Percentiles rank a stretch among this genome's conserved stretches.
Evolutionary conservation across 92 coral and sea anemone genomes (phyloP).

Genomic region (Umimayanthus chanpuru): DNA sequence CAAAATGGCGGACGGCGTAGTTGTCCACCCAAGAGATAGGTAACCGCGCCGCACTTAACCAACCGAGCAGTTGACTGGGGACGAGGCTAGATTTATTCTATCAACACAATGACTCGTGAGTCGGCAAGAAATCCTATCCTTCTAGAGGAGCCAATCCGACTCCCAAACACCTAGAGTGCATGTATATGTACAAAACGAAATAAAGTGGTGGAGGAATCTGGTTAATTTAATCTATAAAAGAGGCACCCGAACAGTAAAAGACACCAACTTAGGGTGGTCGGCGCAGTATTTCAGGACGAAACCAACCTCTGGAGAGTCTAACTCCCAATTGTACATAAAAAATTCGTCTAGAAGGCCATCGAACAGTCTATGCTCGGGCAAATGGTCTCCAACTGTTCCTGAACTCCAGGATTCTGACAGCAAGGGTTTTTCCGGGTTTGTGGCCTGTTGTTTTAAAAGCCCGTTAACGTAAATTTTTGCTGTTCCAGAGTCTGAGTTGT

Average conservation of each 20-base stretch:
- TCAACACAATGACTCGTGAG: no score
- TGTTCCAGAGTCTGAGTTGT: slow-evolving; percentile 74
- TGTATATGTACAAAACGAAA: neutral
- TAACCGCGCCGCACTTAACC: no score
- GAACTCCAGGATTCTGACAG: slow-evolving; percentile 86
- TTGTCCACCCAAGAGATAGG: no score
- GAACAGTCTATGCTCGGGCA: slow-evolving; percentile 71
- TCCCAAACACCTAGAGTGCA: neutral
- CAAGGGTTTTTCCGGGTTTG: slow-evolving; percentile 65
- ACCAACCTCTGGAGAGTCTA: slow-evolving; percentile 86
- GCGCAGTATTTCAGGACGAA: slow-evolving; percentile 97
- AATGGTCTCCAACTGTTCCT: slow-evolving; percentile 83
- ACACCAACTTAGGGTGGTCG: slow-evolving; percentile 94
- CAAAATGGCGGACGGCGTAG: no score
- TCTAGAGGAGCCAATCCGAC: no score
- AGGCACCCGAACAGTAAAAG: slow-evolving; percentile 96
- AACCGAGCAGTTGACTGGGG: no score
- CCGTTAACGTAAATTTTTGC: slow-evolving; percentile 94
- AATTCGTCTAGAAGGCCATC: slow-evolving; percentile 93
- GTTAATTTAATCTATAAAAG: slow-evolving; percentile 44
- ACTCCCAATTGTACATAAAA: slow-evolving; percentile 97
- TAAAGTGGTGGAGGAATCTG: neutral
- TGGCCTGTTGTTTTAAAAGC: slow-evolving; percentile 67
- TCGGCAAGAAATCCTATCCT: no score
- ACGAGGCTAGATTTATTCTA: no score